phyloP scores from a whole-genome alignment of 2,113 vertebrate species.

The Malurus elegans region DNA sequence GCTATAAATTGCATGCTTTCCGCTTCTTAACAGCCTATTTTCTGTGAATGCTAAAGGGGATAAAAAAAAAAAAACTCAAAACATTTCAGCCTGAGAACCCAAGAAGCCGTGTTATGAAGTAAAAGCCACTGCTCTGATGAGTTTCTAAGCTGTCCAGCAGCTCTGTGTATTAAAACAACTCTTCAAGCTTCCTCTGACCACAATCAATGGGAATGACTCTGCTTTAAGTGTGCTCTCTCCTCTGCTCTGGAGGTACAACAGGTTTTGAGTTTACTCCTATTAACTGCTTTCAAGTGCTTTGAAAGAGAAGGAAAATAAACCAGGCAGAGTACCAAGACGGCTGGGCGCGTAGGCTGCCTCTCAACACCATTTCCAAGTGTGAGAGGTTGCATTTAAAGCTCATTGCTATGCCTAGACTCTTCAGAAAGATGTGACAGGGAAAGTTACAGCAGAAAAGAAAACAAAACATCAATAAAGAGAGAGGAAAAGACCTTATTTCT shows the following conservation, averaged over 20 bases:
- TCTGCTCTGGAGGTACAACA: background rate
- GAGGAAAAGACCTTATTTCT: background rate
- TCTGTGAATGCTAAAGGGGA: slow-evolving; percentile 39
- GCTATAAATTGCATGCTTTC: slow-evolving; percentile 66
- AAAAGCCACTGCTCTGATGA: background rate
- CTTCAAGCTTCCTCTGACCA: background rate
- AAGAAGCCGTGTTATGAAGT: background rate
- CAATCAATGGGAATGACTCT: background rate
- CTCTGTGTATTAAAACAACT: background rate
- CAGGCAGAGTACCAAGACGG: background rate
- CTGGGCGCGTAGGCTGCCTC: background rate
- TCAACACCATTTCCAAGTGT: slow-evolving; percentile 17
- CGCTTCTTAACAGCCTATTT: slow-evolving; percentile 66
- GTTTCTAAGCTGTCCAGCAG: background rate
- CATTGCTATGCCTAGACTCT: background rate
- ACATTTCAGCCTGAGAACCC: slow-evolving; percentile 52
- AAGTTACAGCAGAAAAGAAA: background rate
- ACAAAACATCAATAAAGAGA: background rate
- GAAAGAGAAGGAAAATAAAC: slow-evolving; percentile 45
- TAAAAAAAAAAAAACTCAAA: background rate
- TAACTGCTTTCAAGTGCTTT: slow-evolving; percentile 21
- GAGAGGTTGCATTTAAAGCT: slow-evolving; percentile 12
- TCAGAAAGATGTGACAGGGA: background rate
- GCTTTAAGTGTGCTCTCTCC: background rate
- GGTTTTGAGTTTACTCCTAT: slow-evolving; percentile 52